Conservation (phyloP, 2,888 invertebrate species). For the Tipula confusa region DNA sequence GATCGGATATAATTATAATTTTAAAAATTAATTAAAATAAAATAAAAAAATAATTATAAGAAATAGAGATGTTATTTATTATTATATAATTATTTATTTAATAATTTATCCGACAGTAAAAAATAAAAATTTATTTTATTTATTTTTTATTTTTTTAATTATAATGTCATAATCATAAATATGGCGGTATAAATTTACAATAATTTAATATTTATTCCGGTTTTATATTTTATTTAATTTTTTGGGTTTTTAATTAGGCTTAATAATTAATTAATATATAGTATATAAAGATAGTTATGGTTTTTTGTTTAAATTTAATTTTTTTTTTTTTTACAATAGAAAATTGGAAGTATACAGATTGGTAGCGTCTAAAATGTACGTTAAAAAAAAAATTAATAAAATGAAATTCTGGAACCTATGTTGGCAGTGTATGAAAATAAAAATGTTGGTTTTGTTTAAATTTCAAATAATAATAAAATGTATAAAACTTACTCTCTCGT, state of each 20-base stretch:
- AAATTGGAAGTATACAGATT: not conserved
- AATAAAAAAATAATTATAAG: not conserved
- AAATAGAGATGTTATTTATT: not conserved
- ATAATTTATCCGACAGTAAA: not conserved
- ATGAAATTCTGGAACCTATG: not conserved
- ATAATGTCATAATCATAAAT: not conserved
- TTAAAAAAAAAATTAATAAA: not conserved
- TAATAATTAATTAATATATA: not conserved
- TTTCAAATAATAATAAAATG: not conserved
- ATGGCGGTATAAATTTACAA: not conserved
- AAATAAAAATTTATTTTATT: conserved; percentile 9
- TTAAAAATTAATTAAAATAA: conserved; percentile 21
- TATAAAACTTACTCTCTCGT: not conserved
- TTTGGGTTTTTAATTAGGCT: not conserved
- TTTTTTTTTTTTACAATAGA: not conserved
- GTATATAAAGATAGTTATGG: not conserved
- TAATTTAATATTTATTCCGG: not conserved
- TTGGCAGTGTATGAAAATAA: not conserved
- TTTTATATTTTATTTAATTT: not conserved
- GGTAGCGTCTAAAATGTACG: not conserved
- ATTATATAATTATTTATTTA: conserved; percentile 13
- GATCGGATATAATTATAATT: conserved; percentile 27
- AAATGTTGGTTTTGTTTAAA: not conserved
- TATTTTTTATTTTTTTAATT: not conserved
- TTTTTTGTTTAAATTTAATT: not conserved